Conservation (phyloP, 2,888 invertebrate genomes). For the Hartigia nigra region DNA sequence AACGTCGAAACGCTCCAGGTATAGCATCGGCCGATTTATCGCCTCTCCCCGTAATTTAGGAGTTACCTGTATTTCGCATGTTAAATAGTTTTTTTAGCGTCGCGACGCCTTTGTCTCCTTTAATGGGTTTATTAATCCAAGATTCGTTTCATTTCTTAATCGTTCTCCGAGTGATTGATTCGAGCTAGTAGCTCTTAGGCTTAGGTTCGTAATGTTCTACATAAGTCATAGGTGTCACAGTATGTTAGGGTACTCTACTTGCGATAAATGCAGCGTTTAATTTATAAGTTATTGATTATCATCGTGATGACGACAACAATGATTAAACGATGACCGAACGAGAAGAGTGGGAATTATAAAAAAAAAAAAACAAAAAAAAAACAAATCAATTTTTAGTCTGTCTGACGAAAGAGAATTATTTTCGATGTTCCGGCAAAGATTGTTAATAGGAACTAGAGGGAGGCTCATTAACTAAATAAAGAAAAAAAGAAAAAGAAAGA, state of each 20-base stretch:
- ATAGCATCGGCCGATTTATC: slow-evolving; percentile 32
- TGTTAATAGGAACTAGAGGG: neutral
- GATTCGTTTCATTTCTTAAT: slow-evolving; percentile 40
- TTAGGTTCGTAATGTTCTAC: slow-evolving; percentile 53
- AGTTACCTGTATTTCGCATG: neutral
- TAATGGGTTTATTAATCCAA: slow-evolving; percentile 32
- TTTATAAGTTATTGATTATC: slow-evolving; percentile 48
- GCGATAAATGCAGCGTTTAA: slow-evolving; percentile 44
- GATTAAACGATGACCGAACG: neutral
- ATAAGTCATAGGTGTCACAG: slow-evolving; percentile 49
- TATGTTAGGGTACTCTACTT: slow-evolving; percentile 48
- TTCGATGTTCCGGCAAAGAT: neutral
- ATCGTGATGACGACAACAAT: slow-evolving; percentile 33
- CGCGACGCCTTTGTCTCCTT: neutral
- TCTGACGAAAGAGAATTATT: neutral
- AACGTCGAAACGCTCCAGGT: slow-evolving; percentile 36
- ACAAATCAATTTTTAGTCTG: neutral
- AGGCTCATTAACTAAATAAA: neutral
- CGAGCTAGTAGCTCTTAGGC: slow-evolving; percentile 48
- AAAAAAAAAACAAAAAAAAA: too few species aligned
- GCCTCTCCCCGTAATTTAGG: slow-evolving; percentile 1
- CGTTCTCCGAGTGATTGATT: slow-evolving; percentile 41
- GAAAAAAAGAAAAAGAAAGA: too few species aligned
- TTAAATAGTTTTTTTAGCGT: neutral
- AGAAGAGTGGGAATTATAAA: neutral